Evolutionary conservation across 2,888 invertebrate species (phyloP), one percentile per base, ranked within the genome.

Genomic region (Doris montereyensis): DNA sequence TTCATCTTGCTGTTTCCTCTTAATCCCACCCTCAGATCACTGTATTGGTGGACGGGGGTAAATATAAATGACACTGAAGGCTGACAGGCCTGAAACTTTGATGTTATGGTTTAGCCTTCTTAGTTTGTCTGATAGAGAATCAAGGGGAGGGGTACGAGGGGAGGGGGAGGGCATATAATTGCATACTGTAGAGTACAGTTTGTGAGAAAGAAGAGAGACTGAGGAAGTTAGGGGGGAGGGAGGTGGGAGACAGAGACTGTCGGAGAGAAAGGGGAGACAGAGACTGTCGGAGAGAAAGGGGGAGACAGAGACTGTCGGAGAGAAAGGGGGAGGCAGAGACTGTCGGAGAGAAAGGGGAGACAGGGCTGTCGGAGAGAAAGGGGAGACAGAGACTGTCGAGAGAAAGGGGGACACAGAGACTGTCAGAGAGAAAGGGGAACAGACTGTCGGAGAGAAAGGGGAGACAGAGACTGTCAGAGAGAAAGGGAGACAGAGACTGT

Each of bases 111-210:
- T n/a, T n/a, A n/a, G n/a, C n/a, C n/a, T n/a, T n/a, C n/a, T n/a
- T n/a, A n/a, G n/a, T n/a, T n/a, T n/a, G n/a, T n/a, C n/a, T n/a
- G n/a, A n/a, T n/a, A n/a, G n/a, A n/a, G n/a, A n/a, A n/a, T n/a
- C n/a, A n/a, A 8, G 79, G 34, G 75, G 81, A 76, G 35, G 79
- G 79, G 28, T 77, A 71, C 28, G 41, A 68, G n/a, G 35, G 72
- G 41, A 79, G 71, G 68, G 80, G 17, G n/a, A 71, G 77, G 60
- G 81, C 74, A 41, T 81, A 83, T 58, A 58, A 68, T 68, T 24
- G 65, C 65, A 70, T n/a, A 79, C 62, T 70, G 76, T n/a, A 32
- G 74, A 58, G 72, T 68, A 10, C n/a, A n/a, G n/a, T n/a, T n/a
- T n/a, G n/a, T n/a, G 34, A 68, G 35, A 73, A 77, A 76, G 10